A percentile compares a stretch with the other conserved stretches of the same genome.
These are phyloP conservation scores for Eciton burchellii DNA, from an alignment of 1,140 invertebrate species.

Conservation along the genomic window DNA sequence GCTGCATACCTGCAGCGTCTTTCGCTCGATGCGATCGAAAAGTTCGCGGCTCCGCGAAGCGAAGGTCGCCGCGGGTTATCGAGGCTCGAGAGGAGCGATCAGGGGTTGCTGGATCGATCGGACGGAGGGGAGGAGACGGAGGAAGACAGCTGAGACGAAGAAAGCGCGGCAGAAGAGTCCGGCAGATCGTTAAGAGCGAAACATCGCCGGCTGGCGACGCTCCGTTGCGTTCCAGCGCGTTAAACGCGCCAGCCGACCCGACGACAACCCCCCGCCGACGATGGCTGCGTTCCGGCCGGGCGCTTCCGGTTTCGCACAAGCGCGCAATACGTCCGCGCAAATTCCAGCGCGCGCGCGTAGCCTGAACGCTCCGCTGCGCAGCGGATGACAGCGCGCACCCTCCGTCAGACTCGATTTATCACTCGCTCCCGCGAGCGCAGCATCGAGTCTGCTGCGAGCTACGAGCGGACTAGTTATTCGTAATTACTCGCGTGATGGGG, in stretches of 20 bases:
- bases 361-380: slow-evolving; percentile 35
- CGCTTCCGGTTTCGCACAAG: slow-evolving; percentile 35
- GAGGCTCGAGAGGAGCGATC: slow-evolving; percentile 6
- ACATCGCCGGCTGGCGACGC: slow-evolving; percentile 19
- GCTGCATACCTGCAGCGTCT: slow-evolving; percentile 31
- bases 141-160: background rate
- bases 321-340: slow-evolving; percentile 3
- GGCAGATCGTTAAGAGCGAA: slow-evolving; percentile 40
- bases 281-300: slow-evolving; percentile 22
- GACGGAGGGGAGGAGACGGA: background rate
- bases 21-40: slow-evolving; percentile 31
- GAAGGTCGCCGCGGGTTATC: background rate
- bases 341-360: background rate
- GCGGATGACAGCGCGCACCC: slow-evolving; percentile 56
- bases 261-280: slow-evolving; percentile 50
- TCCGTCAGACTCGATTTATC: slow-evolving; percentile 71
- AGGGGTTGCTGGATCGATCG: slow-evolving; percentile 15
- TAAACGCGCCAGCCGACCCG: slow-evolving; percentile 30
- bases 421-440: slow-evolving; percentile 50
- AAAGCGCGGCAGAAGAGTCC: slow-evolving; percentile 1
- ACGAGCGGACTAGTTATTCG: slow-evolving; percentile 73
- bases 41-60: slow-evolving; percentile 22
- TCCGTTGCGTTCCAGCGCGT: slow-evolving; percentile 35
- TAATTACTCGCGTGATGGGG: slow-evolving; percentile 72
- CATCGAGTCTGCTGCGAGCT: slow-evolving; percentile 56